These are phyloP conservation scores for Eremobia ochroleuca DNA, from an alignment of 2,888 invertebrate species.

Conservation along the genomic window DNA sequence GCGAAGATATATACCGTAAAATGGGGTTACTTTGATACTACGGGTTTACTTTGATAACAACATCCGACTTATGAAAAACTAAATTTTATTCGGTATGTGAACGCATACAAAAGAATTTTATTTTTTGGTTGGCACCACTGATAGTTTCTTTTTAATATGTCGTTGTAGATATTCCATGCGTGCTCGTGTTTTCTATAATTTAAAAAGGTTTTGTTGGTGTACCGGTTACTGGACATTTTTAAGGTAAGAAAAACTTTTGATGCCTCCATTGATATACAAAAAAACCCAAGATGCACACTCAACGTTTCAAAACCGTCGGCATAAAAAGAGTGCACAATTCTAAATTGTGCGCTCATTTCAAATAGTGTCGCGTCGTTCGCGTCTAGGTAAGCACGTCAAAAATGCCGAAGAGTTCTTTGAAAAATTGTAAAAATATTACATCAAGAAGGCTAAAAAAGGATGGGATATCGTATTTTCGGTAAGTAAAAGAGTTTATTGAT, in stretches of 20 bases:
- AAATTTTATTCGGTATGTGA: too few species aligned
- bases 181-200: background rate
- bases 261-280: background rate
- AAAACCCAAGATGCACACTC: too few species aligned
- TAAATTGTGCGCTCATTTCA: background rate
- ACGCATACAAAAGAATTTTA: too few species aligned
- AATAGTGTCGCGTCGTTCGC: background rate
- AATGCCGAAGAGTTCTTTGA: background rate
- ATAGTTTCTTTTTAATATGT: background rate
- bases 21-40: too few species aligned
- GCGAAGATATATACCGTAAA: too few species aligned
- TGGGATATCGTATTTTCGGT: slow-evolving; percentile 2
- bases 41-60: too few species aligned
- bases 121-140: background rate
- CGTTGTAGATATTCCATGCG: background rate
- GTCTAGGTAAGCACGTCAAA: background rate
- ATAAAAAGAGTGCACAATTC: background rate
- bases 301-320: background rate
- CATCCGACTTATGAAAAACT: too few species aligned
- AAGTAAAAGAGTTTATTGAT: background rate
- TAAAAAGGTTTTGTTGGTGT: background rate
- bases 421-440: slow-evolving; percentile 1
- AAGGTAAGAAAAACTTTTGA: too few species aligned
- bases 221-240: too few species aligned
- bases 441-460: background rate